Conservation (phyloP, 1,140 invertebrate genomes). For the Leptoteleia sp. region DNA sequence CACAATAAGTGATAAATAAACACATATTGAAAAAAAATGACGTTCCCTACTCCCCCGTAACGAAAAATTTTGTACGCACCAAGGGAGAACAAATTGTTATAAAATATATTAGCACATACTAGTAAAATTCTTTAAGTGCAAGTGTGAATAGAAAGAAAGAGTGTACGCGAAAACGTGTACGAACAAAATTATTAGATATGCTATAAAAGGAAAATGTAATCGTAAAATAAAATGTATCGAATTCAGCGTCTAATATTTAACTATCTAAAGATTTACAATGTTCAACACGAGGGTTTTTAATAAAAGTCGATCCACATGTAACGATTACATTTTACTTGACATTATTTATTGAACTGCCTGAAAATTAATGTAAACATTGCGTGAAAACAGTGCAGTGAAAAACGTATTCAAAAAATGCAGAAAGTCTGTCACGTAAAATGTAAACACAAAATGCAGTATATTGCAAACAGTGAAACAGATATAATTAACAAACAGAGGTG, state of each 20-base stretch:
- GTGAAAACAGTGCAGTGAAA: slow-evolving; percentile 39
- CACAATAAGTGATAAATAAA: too few species aligned
- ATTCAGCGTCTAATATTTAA: too few species aligned
- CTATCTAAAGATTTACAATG: too few species aligned
- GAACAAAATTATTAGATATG: slow-evolving; percentile 19
- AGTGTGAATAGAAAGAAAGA: neutral
- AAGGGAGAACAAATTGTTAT: too few species aligned
- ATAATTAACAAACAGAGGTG: slow-evolving; percentile 30
- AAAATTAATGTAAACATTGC: slow-evolving; percentile 44
- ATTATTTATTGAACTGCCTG: slow-evolving; percentile 16
- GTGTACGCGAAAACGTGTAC: slow-evolving; percentile 17
- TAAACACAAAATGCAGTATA: slow-evolving; percentile 34
- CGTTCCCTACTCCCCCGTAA: too few species aligned
- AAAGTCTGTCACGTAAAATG: slow-evolving; percentile 28
- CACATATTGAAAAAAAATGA: too few species aligned
- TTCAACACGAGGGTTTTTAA: too few species aligned
- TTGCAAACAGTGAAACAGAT: slow-evolving; percentile 44
- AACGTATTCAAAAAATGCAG: slow-evolving; percentile 38
- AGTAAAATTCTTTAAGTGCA: too few species aligned
- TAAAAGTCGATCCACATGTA: too few species aligned
- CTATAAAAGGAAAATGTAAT: neutral
- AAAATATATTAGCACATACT: too few species aligned
- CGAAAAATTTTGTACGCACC: too few species aligned
- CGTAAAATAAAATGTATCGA: too few species aligned
- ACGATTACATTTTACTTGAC: slow-evolving; percentile 2